A percentile compares a stretch with the other conserved stretches of the same genome.
Conservation (phyloP, 2,888 invertebrate species). For the Diplazon laetatorius region DNA sequence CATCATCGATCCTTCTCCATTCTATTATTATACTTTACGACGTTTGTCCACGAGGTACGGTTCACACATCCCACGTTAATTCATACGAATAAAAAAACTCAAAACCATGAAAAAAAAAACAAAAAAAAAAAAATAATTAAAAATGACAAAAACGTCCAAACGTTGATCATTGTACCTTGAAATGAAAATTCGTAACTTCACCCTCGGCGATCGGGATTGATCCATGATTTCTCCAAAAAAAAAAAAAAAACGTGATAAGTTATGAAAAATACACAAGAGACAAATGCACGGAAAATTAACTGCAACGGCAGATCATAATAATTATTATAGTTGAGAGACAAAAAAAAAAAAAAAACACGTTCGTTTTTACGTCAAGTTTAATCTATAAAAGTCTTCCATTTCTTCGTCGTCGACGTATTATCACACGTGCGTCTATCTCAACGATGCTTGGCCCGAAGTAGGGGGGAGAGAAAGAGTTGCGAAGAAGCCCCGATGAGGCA, state of each 20-base stretch:
- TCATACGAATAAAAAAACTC: neutral
- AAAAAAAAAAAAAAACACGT: too few species aligned
- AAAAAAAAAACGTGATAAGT: neutral
- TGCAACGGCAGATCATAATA: constrained; percentile 10
- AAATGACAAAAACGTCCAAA: neutral
- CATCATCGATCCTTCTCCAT: too few species aligned
- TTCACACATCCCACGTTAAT: neutral
- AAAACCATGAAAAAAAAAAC: too few species aligned
- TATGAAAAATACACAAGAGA: constrained; percentile 4
- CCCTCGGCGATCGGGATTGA: neutral
- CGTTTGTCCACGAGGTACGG: too few species aligned
- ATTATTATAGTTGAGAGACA: constrained; percentile 8
- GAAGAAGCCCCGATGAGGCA: constrained; percentile 1
- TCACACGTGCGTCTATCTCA: constrained; percentile 53
- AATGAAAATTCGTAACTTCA: neutral
- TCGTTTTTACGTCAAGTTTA: constrained; percentile 70
- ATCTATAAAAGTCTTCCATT: constrained; percentile 77
- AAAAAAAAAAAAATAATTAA: neutral
- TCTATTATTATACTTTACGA: too few species aligned
- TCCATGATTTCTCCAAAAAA: neutral
- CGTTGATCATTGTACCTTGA: neutral
- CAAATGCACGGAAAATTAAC: constrained; percentile 2
- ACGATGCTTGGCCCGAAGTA: constrained; percentile 61
- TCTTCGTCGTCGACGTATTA: constrained; percentile 68
- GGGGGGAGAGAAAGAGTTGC: constrained; percentile 47